Base-by-base conservation (phyloP, 2,797 vertebrate genomes). In the Coilia nasus region DNA sequence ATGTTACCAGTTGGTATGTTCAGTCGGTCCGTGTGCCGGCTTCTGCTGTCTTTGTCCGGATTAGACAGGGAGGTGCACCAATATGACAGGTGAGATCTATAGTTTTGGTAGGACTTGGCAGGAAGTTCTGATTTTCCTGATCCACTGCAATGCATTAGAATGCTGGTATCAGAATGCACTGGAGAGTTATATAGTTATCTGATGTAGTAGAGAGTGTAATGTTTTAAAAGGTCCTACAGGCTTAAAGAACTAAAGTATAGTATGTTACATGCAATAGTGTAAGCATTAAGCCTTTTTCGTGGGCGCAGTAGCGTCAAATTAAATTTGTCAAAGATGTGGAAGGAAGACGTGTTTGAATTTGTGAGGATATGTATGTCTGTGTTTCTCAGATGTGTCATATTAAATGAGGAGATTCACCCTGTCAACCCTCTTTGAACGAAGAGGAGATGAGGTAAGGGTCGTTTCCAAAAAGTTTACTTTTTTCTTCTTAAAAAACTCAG, bases 321-420 rank as follows among this genome's bases (percentile, higher is more conserved):
- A 47, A 47, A 4, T 47, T 3, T 3, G 46, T 47, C 46, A 47
- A 57, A 19, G 57, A 21, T 21, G 17, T 59, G 57, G 21, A 6
- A 59, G 57, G 19, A 2, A 1, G 17, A 15, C n/a, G n/a, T 5
- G 28, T 35, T 71, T 17, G 15, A 35, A 41, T 15, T 35, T 75
- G 67, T 31, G 3, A 6, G 28, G 31, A 41, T 35, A 5, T 35
- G 14, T 75, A 17, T 15, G 31, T 31, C 23, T 67, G 11, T 35
- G 11, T 35, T 17, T 75, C 67, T 19, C 31, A 75, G 67, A 6
- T 75, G 67, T 75, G 67, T 75, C 25, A 17, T 85, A 78, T 54
- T 87, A 85, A 89, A 93, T 93, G 92, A 92, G 89, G 90, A 90
- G 87, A 57, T 4, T 89, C 86, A 91, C 91, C 2, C 75, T 89